Evolutionary conservation across 2,888 invertebrate genomes (phyloP).

Genomic region (Graphium colonna): DNA sequence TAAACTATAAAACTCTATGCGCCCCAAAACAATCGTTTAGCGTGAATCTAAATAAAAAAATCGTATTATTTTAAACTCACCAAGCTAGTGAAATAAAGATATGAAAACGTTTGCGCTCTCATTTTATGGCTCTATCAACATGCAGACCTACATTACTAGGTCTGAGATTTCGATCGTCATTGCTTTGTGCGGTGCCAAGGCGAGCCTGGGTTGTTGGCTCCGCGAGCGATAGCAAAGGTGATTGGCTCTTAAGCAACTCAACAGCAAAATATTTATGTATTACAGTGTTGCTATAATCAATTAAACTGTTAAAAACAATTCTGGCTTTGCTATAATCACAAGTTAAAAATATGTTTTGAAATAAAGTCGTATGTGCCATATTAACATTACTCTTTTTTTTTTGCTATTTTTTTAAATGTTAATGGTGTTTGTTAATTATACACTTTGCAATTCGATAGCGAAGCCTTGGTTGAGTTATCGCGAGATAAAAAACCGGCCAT

Average conservation of each 20-base stretch:
- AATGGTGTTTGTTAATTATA: constrained; percentile 28
- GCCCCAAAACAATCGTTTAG: constrained; percentile 8
- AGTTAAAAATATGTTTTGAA: too few relatives aligned
- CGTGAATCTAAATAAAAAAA: constrained; percentile 5
- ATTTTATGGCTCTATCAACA: too few relatives aligned
- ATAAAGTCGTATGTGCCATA: too few relatives aligned
- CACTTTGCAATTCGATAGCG: constrained; percentile 23
- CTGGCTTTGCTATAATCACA: neutral
- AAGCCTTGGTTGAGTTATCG: constrained; percentile 43
- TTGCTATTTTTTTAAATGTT: too few relatives aligned
- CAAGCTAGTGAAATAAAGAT: neutral
- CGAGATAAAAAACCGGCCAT: constrained; percentile 45
- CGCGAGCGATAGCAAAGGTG: neutral
- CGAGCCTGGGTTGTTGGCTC: constrained; percentile 17
- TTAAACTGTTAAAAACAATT: neutral
- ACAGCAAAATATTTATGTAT: neutral
- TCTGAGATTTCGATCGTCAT: constrained; percentile 1
- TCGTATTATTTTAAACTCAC: too few relatives aligned
- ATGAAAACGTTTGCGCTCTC: neutral
- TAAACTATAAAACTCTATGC: too few relatives aligned
- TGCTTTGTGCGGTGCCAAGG: constrained; percentile 4
- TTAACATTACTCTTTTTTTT: too few relatives aligned
- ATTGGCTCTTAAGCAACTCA: constrained; percentile 3
- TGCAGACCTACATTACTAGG: neutral
- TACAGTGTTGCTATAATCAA: neutral